These are phyloP conservation scores for Nyleta sp. DNA, from an alignment of 2,888 invertebrate species.

Conservation along the genomic window DNA sequence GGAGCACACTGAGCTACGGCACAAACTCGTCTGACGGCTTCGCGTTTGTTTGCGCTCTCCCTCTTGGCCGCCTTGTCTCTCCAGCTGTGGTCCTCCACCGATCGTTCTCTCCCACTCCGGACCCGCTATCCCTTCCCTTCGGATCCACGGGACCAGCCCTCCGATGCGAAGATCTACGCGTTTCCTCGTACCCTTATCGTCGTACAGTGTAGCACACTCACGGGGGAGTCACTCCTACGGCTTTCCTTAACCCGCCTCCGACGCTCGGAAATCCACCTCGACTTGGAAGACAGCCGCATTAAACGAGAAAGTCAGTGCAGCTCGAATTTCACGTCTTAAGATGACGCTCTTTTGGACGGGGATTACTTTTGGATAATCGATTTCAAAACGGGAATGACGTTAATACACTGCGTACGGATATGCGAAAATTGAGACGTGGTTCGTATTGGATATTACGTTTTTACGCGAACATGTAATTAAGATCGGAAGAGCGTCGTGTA, in stretches of 20 bases:
- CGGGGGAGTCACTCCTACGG: conserved; percentile 80
- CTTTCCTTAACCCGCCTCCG: conserved; percentile 78
- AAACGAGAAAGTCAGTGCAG: conserved; percentile 59
- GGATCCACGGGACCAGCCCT: conserved; percentile 78
- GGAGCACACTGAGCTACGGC: conserved; percentile 74
- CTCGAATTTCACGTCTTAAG: conserved; percentile 56
- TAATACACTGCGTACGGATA: conserved; percentile 24
- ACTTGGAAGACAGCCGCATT: conserved; percentile 55
- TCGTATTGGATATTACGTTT: neutral
- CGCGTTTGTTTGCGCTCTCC: conserved; percentile 72
- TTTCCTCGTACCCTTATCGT: conserved; percentile 73
- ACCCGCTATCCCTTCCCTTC: conserved; percentile 70
- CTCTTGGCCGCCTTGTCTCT: conserved; percentile 66
- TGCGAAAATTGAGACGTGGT: conserved; percentile 32
- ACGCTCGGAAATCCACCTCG: conserved; percentile 62
- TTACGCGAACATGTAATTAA: too few species aligned
- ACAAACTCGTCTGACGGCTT: conserved; percentile 81
- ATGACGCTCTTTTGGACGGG: conserved; percentile 52
- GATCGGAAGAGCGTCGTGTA: too few species aligned
- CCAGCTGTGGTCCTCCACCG: conserved; percentile 64
- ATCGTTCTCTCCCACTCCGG: conserved; percentile 68
- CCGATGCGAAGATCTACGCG: conserved; percentile 73
- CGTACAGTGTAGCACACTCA: conserved; percentile 72
- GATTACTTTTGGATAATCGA: conserved; percentile 58
- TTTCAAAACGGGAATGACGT: conserved; percentile 44